These are phyloP conservation scores for Drymodes brunneopygia DNA, from an alignment of 2,113 vertebrate genomes.

Conservation along the genomic window DNA sequence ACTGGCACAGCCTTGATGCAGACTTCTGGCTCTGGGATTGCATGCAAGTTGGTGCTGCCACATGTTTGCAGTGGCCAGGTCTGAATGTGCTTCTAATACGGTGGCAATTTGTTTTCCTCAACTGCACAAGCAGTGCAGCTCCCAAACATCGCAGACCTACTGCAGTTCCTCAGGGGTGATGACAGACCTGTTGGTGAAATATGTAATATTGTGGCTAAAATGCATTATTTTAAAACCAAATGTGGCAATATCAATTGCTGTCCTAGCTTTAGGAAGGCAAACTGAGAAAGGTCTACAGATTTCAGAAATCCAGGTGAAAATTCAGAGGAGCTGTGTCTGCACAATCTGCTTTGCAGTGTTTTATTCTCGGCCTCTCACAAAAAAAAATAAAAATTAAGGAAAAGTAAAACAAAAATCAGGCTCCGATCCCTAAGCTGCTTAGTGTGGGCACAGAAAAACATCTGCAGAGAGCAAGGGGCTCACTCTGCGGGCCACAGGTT, in stretches of 20 bases:
- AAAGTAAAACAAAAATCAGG: neutral
- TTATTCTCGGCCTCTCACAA: neutral
- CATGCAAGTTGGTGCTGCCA: neutral
- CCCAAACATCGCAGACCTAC: neutral
- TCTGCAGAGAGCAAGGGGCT: constrained; percentile 40
- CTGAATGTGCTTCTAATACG: neutral
- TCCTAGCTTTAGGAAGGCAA: neutral
- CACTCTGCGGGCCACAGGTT: neutral
- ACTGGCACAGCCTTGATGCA: neutral
- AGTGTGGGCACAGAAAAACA: neutral
- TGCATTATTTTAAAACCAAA: neutral
- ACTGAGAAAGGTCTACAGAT: neutral
- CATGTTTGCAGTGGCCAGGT: neutral
- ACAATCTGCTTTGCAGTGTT: neutral
- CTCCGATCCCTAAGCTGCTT: neutral
- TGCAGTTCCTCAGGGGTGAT: neutral
- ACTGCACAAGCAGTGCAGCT: neutral
- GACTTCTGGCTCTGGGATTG: neutral
- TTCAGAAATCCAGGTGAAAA: neutral
- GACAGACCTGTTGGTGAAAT: neutral
- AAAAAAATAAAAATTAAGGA: neutral
- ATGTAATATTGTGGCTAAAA: neutral
- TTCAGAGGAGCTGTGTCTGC: neutral
- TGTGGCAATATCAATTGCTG: neutral
- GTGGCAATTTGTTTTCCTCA: neutral